Percentiles rank a stretch among this genome's conserved stretches.
Conservation (phyloP, 1,140 invertebrate genomes). For the Aphelenchoides fujianensis region DNA sequence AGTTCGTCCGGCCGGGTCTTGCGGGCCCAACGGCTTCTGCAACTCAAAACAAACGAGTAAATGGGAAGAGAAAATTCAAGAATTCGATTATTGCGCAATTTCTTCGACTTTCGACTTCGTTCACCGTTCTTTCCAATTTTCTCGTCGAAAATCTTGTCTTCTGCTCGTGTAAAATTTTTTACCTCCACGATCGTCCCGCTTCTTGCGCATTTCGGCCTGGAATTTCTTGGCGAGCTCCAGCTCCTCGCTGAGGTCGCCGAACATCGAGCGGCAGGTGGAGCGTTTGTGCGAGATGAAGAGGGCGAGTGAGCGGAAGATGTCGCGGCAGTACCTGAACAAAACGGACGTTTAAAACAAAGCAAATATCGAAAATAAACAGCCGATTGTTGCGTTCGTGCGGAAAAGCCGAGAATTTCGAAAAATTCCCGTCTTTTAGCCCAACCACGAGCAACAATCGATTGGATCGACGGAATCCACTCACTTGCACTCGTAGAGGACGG, state of each 20-base stretch:
- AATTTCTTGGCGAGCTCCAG: slow-evolving; percentile 15
- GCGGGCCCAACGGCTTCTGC: not conserved
- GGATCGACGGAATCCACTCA: too few species aligned
- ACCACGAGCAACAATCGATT: too few species aligned
- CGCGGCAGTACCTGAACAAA: slow-evolving; percentile 28
- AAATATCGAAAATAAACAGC: too few species aligned
- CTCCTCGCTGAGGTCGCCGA: slow-evolving; percentile 9
- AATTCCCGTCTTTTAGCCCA: too few species aligned
- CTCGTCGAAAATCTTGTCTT: too few species aligned
- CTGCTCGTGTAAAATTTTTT: too few species aligned
- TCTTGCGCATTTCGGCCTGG: slow-evolving; percentile 3
- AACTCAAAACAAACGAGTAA: not conserved
- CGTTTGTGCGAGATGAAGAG: slow-evolving; percentile 27
- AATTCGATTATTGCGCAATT: too few species aligned
- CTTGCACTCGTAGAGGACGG: slow-evolving; percentile 23
- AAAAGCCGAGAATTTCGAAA: too few species aligned
- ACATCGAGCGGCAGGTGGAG: slow-evolving; percentile 4
- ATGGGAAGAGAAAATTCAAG: too few species aligned
- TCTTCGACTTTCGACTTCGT: too few species aligned
- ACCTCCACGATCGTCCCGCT: slow-evolving; percentile 10
- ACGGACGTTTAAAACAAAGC: too few species aligned
- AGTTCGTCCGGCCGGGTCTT: not conserved
- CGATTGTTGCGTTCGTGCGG: too few species aligned
- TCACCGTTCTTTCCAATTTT: not conserved
- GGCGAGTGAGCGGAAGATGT: slow-evolving; percentile 19